Evolutionary conservation across 2,113 vertebrate species (phyloP).

Genomic region (Rissa tridactyla): DNA sequence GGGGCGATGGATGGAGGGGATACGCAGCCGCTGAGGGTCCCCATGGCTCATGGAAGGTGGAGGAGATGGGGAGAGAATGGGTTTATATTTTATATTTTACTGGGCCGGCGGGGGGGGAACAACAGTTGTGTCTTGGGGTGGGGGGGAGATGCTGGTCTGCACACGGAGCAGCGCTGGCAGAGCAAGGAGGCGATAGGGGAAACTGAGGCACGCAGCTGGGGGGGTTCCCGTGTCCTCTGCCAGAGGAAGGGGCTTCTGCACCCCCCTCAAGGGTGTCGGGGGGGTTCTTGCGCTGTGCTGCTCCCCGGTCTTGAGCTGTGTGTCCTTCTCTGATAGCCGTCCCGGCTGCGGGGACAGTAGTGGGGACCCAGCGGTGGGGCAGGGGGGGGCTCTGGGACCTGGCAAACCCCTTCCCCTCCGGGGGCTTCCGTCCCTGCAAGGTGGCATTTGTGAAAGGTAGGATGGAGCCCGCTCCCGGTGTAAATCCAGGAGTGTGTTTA

Average conservation of each 20-base stretch:
- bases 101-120: background rate
- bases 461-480: fast-evolving
- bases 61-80: background rate
- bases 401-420: background rate
- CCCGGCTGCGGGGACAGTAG: background rate
- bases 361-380: background rate
- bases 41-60: background rate
- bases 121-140: background rate
- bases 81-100: fast-evolving
- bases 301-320: background rate
- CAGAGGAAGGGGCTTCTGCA: background rate
- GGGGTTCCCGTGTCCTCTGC: background rate
- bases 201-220: background rate
- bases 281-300: background rate
- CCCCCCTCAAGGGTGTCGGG: fast-evolving
- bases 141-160: background rate
- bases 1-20: background rate
- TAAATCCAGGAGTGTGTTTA: background rate
- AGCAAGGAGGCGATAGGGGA: background rate
- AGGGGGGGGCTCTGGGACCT: background rate
- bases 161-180: background rate
- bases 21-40: background rate
- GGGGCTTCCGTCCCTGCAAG: background rate
- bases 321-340: background rate
- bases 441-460: background rate